Base-by-base conservation (phyloP, 2,113 vertebrate genomes). In the Amia ocellicauda region DNA sequence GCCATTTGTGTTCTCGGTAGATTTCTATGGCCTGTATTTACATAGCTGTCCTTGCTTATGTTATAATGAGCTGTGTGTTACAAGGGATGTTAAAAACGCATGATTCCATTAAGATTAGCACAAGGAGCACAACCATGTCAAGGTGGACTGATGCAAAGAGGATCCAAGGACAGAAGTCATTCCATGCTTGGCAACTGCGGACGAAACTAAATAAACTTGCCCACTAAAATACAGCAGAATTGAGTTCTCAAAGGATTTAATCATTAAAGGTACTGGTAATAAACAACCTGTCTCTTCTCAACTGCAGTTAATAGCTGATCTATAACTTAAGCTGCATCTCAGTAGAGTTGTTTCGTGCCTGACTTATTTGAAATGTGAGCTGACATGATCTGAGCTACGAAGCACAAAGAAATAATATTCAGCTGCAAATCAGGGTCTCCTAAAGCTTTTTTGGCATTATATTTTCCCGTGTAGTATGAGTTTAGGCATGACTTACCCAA, bases 1-100 rank as follows among this genome's bases (percentile, higher is more conserved):
- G 67, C 76, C 65, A 81, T 81, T 78, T 82, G 78, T 80, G 82
- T 82, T 79, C 77, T 59, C 55, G 41, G 66, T 71, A 80, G 66
- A 79, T 75, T 3, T n/a, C 78, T 76, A 69, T 61, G n/a, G 45
- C n/a, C n/a, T 19, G 4, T 47, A 47, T 47, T 47, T 47, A 17
- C 45, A 16, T 17, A 47, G 5, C n/a, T 5, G 45, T 47, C 45
- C 5, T 4, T 19, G 14, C 5, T 5, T 47, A 22, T 27, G 42
- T 60, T n/a, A 24, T 23, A 23, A 27, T 59, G 40, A 23, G 36
- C 17, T 27, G 5, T 28, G 2, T 27, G 8, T 23, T 20, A n/a
- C 19, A 50, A 31, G 23, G 42, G 31, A 67, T 31, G 54, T 53
- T 54, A 67, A 61, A 26, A 49, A 36, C 29, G 7, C 36, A 19